These are phyloP conservation scores for Halcyon leucocephala DNA, from an alignment of 2,797 vertebrate genomes.

Conservation along the genomic window DNA sequence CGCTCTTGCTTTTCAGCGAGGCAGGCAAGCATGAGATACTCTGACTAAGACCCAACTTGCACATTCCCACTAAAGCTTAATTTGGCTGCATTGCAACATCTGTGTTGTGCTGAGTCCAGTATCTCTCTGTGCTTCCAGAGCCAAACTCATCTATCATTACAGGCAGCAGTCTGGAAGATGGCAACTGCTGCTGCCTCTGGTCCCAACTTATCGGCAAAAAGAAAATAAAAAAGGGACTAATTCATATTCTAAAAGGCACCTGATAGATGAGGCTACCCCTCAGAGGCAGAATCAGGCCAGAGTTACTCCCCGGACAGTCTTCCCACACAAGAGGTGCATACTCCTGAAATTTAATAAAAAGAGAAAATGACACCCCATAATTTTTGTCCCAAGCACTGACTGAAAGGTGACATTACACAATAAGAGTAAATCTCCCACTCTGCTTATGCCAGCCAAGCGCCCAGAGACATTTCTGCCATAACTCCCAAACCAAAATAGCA, in stretches of 20 bases:
- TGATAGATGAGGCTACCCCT: neutral
- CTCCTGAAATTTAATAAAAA: constrained; percentile 67
- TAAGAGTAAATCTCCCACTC: constrained; percentile 61
- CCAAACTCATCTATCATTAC: constrained; percentile 76
- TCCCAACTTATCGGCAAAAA: constrained; percentile 41
- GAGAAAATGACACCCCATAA: constrained; percentile 45
- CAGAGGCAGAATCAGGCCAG: neutral
- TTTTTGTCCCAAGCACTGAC: constrained; percentile 42
- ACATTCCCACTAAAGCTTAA: constrained; percentile 72
- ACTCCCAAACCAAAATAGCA: constrained; percentile 77
- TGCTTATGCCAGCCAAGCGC: neutral
- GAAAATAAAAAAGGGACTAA: neutral
- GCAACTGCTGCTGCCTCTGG: constrained; percentile 34
- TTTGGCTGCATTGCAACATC: constrained; percentile 72
- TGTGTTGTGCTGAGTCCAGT: constrained; percentile 75
- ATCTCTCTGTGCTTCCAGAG: constrained; percentile 52
- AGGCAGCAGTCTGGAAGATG: constrained; percentile 75
- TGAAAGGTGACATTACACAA: constrained; percentile 76
- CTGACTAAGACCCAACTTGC: constrained; percentile 64
- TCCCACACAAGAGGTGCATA: neutral
- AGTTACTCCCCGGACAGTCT: neutral
- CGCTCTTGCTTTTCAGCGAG: constrained; percentile 59
- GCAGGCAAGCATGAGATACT: constrained; percentile 65
- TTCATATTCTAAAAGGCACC: neutral
- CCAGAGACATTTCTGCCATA: constrained; percentile 76